Conservation (phyloP, 2,113 vertebrate species). For the Pterocles gutturalis region DNA sequence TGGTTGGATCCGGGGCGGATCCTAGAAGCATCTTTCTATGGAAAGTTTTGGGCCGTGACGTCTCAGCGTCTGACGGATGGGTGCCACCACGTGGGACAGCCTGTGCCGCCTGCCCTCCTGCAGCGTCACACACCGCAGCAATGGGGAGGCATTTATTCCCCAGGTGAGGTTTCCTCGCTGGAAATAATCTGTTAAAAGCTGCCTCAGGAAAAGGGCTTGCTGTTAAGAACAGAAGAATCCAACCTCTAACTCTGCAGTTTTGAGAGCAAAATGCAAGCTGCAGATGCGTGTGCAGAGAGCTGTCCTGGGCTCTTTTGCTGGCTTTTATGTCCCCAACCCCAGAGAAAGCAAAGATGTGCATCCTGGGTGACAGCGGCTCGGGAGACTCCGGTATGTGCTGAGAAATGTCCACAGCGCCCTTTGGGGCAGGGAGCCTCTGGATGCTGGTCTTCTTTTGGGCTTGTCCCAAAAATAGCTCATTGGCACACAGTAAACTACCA, state of each 20-base stretch:
- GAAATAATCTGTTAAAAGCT: neutral
- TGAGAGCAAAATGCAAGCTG: neutral
- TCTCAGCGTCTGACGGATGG: neutral
- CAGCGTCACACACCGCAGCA: neutral
- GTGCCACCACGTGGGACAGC: neutral
- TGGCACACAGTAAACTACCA: fast-evolving
- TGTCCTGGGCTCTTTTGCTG: neutral
- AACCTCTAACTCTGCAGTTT: neutral
- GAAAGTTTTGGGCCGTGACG: neutral
- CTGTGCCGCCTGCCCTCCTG: neutral
- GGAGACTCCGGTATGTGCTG: neutral
- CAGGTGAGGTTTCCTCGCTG: fast-evolving
- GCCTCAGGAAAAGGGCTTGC: neutral
- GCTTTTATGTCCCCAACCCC: fast-evolving
- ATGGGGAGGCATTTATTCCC: fast-evolving
- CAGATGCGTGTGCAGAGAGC: neutral
- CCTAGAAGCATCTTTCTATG: neutral
- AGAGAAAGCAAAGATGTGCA: neutral
- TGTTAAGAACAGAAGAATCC: neutral
- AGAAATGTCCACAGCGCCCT: neutral
- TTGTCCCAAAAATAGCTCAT: neutral
- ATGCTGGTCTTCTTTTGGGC: neutral
- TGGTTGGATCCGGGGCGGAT: neutral
- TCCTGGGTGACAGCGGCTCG: neutral
- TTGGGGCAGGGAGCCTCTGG: neutral